Conservation (phyloP, 2,888 invertebrate genomes). For the Globia sparganii region DNA sequence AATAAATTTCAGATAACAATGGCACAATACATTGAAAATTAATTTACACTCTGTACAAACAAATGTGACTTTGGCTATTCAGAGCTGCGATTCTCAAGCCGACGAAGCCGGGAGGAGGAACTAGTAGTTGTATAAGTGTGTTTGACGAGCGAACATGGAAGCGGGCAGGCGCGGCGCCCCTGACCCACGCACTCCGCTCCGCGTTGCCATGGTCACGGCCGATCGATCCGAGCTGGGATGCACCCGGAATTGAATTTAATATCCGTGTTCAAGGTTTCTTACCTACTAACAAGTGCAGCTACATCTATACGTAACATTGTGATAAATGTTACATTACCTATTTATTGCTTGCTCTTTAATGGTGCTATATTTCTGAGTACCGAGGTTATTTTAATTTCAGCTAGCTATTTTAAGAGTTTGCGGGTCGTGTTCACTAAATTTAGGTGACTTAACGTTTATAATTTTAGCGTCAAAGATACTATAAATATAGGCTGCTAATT, state of each 20-base stretch:
- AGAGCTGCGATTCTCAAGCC: background rate
- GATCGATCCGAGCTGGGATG: conserved; percentile 83
- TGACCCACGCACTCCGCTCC: conserved; percentile 84
- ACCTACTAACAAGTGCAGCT: conserved; percentile 54
- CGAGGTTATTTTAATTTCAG: conserved; percentile 26
- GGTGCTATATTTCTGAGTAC: conserved; percentile 10
- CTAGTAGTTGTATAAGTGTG: conserved; percentile 48
- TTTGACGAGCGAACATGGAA: conserved; percentile 47
- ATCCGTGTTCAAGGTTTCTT: conserved; percentile 71
- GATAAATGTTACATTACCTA: conserved; percentile 14
- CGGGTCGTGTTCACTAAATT: background rate
- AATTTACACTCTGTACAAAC: conserved; percentile 7
- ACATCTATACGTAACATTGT: conserved; percentile 23
- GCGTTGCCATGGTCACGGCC: conserved; percentile 88
- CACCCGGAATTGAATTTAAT: conserved; percentile 79
- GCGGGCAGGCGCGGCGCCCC: conserved; percentile 75
- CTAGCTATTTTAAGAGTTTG: conserved; percentile 36
- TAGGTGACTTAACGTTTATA: conserved; percentile 12
- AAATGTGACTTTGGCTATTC: background rate
- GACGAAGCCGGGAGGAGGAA: conserved; percentile 18
- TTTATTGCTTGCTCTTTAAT: conserved; percentile 13
- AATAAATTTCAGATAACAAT: background rate
- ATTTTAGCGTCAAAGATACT: conserved; percentile 1
- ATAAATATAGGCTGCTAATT: conserved; percentile 7
- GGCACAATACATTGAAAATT: background rate